phyloP scores from a whole-genome alignment of 1,140 invertebrate genomes.

The Bombus polaris region DNA sequence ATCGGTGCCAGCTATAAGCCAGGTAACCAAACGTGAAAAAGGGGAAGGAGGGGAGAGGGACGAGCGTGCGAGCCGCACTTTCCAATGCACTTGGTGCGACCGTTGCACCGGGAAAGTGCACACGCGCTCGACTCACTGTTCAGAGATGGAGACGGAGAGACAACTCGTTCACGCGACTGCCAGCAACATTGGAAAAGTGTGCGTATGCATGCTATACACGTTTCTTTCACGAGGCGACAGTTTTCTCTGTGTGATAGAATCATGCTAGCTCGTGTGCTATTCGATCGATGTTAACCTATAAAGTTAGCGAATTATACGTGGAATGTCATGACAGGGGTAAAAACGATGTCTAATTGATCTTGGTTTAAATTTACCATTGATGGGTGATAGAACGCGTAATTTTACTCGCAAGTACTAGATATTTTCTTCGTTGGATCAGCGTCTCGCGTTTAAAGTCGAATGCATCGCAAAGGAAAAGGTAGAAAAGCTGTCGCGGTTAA shows the following conservation, averaged over 20 bases:
- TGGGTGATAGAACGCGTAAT: conserved; percentile 42
- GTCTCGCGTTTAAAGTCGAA: not conserved
- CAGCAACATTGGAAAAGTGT: not conserved
- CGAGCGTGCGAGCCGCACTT: conserved; percentile 70
- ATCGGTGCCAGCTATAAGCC: conserved; percentile 72
- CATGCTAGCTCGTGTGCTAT: conserved; percentile 7
- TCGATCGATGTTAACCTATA: not conserved
- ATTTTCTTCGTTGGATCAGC: conserved; percentile 24
- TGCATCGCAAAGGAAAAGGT: too few species aligned
- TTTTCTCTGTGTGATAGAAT: not conserved
- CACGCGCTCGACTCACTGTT: conserved; percentile 22
- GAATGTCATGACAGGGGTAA: not conserved
- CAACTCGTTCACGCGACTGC: not conserved
- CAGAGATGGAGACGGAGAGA: conserved; percentile 15
- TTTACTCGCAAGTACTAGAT: conserved; percentile 39
- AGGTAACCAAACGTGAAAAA: conserved; percentile 62
- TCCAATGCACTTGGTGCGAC: conserved; percentile 74
- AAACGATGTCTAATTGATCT: conserved; percentile 4
- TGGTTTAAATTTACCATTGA: conserved; percentile 1
- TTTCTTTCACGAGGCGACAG: not conserved
- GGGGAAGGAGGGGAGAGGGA: not conserved
- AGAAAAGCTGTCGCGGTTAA: not conserved
- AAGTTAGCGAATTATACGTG: conserved; percentile 14
- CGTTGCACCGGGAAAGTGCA: conserved; percentile 66
- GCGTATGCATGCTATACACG: conserved; percentile 28